Conservation (phyloP, 2,797 vertebrate species). For the Poecilia velifera region DNA sequence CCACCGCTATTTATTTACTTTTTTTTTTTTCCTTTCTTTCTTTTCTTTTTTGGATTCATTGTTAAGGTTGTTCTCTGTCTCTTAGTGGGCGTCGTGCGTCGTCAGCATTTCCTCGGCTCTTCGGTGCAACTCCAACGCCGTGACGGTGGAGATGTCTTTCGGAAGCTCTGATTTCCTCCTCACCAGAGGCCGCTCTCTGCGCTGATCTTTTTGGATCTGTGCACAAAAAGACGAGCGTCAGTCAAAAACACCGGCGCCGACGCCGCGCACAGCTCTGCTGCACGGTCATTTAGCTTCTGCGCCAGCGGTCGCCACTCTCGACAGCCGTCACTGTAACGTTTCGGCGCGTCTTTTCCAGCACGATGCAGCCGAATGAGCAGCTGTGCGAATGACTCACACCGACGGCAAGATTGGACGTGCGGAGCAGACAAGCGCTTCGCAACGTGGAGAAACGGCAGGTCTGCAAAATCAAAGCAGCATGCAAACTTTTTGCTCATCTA, state of each 20-base stretch:
- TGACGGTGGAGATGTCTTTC: constrained; percentile 95
- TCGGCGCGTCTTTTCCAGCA: neutral
- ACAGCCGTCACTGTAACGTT: neutral
- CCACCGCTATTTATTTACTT: neutral
- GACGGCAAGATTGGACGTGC: neutral
- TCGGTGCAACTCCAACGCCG: constrained; percentile 94
- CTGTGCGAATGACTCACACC: neutral
- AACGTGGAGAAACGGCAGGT: neutral
- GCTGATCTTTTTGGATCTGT: constrained; percentile 88
- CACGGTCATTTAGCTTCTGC: neutral
- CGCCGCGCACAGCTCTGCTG: neutral
- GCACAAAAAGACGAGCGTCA: constrained; percentile 11
- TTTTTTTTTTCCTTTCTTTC: neutral
- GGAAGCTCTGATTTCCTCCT: constrained; percentile 98
- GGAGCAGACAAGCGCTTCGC: neutral
- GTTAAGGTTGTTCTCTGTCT: constrained; percentile 22
- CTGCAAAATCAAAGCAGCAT: neutral
- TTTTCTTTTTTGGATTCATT: constrained; percentile 32
- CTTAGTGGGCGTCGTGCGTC: constrained; percentile 90
- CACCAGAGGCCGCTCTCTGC: constrained; percentile 90
- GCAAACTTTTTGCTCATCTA: neutral
- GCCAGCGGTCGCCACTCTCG: neutral
- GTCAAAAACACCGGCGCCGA: neutral
- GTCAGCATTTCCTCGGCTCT: constrained; percentile 93
- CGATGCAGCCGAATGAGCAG: neutral